phyloP scores from a whole-genome alignment of 1,140 invertebrate species.

The Drosophila serrata region DNA sequence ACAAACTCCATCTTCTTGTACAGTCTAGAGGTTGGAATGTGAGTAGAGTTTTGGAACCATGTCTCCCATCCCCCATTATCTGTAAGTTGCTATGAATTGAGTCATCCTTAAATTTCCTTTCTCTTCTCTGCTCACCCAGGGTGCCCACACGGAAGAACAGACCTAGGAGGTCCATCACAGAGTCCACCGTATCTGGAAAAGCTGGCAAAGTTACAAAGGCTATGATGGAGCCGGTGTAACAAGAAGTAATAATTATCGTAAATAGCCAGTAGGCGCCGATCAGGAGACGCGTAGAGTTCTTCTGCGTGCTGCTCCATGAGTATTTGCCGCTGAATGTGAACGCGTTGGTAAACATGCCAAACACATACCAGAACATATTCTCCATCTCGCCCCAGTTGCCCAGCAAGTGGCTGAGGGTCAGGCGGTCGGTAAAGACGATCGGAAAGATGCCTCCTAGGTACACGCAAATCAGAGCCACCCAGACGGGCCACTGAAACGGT shows the following conservation, averaged over 20 bases:
- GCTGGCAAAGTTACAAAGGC: slow-evolving; percentile 91
- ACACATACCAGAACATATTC: slow-evolving; percentile 93
- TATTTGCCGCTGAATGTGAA: slow-evolving; percentile 90
- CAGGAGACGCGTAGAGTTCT: slow-evolving; percentile 88
- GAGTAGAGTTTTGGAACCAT: slow-evolving; percentile 89
- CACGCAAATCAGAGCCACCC: slow-evolving; percentile 89
- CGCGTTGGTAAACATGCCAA: slow-evolving; percentile 92
- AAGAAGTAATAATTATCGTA: slow-evolving; percentile 92
- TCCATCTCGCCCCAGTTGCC: slow-evolving; percentile 89
- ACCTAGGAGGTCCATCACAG: slow-evolving; percentile 87
- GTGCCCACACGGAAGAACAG: slow-evolving; percentile 86
- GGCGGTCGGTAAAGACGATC: slow-evolving; percentile 89
- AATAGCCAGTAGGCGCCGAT: slow-evolving; percentile 93
- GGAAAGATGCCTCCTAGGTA: slow-evolving; percentile 91
- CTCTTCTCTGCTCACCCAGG: slow-evolving; percentile 51
- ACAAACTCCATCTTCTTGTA: slow-evolving; percentile 89
- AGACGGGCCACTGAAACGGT: slow-evolving; percentile 91
- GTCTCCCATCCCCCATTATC: slow-evolving; percentile 90
- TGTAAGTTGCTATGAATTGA: slow-evolving; percentile 60
- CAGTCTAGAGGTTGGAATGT: slow-evolving; percentile 87
- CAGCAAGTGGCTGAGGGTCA: slow-evolving; percentile 88
- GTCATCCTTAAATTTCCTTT: not conserved
- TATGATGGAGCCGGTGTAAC: slow-evolving; percentile 92
- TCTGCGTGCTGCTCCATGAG: slow-evolving; percentile 89
- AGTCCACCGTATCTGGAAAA: slow-evolving; percentile 90